A percentile compares a stretch with the other conserved stretches of the same genome.
Conservation (phyloP, 2,113 vertebrate genomes). For the Bufo bufo region DNA sequence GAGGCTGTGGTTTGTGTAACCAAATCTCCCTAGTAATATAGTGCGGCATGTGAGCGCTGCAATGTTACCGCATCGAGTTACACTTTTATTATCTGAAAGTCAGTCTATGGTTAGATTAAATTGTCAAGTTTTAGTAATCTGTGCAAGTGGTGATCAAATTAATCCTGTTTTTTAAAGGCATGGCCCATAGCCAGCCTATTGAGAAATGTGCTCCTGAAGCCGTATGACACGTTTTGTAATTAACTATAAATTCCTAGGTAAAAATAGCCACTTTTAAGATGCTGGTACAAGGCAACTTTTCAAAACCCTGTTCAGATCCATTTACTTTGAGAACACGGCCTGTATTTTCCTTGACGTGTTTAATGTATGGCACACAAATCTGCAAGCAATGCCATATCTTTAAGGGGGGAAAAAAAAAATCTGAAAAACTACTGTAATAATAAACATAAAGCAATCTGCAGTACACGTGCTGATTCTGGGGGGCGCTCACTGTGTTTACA, state of each 20-base stretch:
- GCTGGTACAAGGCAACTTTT: not conserved
- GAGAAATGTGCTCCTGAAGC: constrained; percentile 43
- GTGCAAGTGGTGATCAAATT: constrained; percentile 57
- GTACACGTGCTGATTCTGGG: not conserved
- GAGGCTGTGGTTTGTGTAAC: constrained; percentile 58
- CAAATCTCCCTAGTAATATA: constrained; percentile 55
- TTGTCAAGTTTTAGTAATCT: constrained; percentile 59
- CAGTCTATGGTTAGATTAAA: constrained; percentile 57
- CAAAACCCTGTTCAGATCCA: constrained; percentile 15
- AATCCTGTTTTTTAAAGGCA: constrained; percentile 54
- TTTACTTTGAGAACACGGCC: not conserved
- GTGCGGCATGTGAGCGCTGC: not conserved
- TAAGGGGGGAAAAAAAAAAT: not conserved
- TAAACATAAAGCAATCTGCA: not conserved
- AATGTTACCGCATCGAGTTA: constrained; percentile 49
- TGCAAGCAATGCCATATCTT: not conserved
- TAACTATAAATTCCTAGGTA: constrained; percentile 49
- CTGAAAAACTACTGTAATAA: not conserved
- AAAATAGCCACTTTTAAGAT: constrained; percentile 37
- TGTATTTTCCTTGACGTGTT: not conserved
- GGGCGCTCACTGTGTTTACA: not conserved
- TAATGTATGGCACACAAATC: not conserved
- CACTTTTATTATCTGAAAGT: constrained; percentile 59
- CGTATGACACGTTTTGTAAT: constrained; percentile 48
- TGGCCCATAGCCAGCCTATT: constrained; percentile 43